Percentiles rank a stretch among this genome's conserved stretches.
These are phyloP conservation scores for Maniola hyperantus DNA, from an alignment of 2,888 invertebrate species.

Conservation along the genomic window DNA sequence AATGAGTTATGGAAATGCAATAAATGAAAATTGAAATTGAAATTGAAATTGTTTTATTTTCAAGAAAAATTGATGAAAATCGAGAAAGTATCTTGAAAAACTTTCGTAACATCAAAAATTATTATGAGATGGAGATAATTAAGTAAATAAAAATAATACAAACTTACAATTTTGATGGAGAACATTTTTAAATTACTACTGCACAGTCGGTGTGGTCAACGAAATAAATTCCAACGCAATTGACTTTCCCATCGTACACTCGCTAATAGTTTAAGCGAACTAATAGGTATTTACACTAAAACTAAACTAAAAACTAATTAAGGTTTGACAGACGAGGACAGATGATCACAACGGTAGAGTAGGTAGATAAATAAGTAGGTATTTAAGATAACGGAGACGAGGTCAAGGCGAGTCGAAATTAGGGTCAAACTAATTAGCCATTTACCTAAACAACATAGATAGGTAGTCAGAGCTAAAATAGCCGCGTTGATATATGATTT, in stretches of 20 bases:
- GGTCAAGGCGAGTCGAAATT: slow-evolving; percentile 12
- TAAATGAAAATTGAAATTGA: too few relatives aligned
- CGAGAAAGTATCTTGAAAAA: too few relatives aligned
- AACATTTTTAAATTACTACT: neutral
- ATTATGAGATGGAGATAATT: neutral
- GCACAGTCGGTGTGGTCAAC: too few relatives aligned
- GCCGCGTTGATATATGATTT: neutral
- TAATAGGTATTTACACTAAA: slow-evolving; percentile 1
- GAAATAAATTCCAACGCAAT: neutral
- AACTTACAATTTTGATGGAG: slow-evolving; percentile 7
- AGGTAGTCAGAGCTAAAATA: neutral
- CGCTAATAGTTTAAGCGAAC: neutral
- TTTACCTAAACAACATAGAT: neutral
- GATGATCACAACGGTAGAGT: too few relatives aligned
- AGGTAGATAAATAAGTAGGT: neutral
- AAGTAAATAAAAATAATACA: neutral
- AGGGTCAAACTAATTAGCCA: slow-evolving; percentile 3
- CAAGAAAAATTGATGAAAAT: too few relatives aligned
- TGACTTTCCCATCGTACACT: neutral
- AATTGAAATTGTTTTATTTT: too few relatives aligned
- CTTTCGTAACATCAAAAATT: too few relatives aligned
- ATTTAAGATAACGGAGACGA: slow-evolving; percentile 9
- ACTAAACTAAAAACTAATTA: slow-evolving; percentile 7
- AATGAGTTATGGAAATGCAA: too few relatives aligned
- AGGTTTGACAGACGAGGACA: neutral